Base-by-base conservation (phyloP, 1,140 invertebrate genomes). In the Atta texana region DNA sequence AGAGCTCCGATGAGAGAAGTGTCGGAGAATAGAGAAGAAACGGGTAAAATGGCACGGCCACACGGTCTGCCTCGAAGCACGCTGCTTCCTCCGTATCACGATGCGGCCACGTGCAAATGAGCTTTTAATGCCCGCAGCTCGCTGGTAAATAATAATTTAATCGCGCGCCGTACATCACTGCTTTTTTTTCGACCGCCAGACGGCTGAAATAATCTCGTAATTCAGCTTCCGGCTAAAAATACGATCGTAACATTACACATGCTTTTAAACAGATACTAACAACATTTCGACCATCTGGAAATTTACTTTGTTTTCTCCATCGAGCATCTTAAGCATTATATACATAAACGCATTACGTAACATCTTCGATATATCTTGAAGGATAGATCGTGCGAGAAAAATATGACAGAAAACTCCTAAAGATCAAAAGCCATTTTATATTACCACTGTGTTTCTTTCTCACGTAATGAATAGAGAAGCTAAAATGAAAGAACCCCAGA, bases 71-170 rank as follows among this genome's bases (percentile, higher is more conserved):
- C 24, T 28, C 24, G 14, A 39, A 80, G 49, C 34, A 3, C 28
- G 39, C 39, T 14, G 28, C 16, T 66, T 14, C 24, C 28, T 14
- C 57, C 57, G 14, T 66, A 76, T 77, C 55, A 44, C 88, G 69
- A 71, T 61, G 88, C 51, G 53, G 55, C 72, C 49, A 59, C 44
- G 12, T 51, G 72, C 86, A 85, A 87, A 85, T 44, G 57, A 77
- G 53, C 59, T 84, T 90, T 85, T 75, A 75, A 61, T 75, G 68
- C 31, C 59, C 31, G 51, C 59, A 87, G 69, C 51, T 53, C 14
- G 57, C 61, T 49, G 86, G 86, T 77, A 85, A 87, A 85, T 87
- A 86, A 84, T 87, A 80, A 87, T 86, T 86, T 69, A 68, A 86
- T 86, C 63, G 34, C 75, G 16, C 49, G 49, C 31, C 74, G 74